Conservation (phyloP, 2,113 vertebrate species). For the Neotoma lepida region DNA sequence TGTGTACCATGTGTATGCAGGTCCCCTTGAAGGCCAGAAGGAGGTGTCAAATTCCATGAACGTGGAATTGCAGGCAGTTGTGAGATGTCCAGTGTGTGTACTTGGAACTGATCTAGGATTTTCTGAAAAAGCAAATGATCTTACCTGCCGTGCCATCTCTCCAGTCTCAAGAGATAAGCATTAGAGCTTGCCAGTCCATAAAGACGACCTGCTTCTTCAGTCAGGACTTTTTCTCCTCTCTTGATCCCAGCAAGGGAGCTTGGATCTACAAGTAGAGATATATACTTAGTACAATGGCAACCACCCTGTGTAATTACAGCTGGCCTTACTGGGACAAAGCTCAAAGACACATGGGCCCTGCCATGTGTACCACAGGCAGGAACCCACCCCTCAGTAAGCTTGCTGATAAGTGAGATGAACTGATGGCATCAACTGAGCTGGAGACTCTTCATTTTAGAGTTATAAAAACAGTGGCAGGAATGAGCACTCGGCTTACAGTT, state of each 20-base stretch:
- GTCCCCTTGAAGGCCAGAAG: background rate
- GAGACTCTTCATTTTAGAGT: constrained; percentile 57
- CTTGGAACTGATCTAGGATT: background rate
- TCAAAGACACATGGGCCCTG: background rate
- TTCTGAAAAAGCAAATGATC: background rate
- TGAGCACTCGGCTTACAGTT: background rate
- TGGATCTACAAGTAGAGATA: background rate
- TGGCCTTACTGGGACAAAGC: background rate
- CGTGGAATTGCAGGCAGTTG: background rate
- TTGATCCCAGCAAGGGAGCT: constrained; percentile 8
- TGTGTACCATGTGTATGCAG: background rate
- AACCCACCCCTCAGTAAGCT: background rate
- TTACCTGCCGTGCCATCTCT: background rate
- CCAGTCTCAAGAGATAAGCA: background rate
- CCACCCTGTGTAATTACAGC: background rate
- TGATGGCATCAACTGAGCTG: background rate
- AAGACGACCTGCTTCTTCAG: background rate
- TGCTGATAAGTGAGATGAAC: background rate
- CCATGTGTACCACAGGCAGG: background rate
- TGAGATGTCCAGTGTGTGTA: background rate
- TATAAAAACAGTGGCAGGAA: constrained; percentile 23
- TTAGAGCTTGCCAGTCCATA: background rate
- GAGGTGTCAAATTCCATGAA: background rate
- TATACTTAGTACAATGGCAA: background rate
- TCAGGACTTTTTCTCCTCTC: background rate